Percentiles rank a stretch among this genome's conserved stretches.
phyloP scores from a whole-genome alignment of 64 coral and sea anemone species.

The Montipora foliosa region DNA sequence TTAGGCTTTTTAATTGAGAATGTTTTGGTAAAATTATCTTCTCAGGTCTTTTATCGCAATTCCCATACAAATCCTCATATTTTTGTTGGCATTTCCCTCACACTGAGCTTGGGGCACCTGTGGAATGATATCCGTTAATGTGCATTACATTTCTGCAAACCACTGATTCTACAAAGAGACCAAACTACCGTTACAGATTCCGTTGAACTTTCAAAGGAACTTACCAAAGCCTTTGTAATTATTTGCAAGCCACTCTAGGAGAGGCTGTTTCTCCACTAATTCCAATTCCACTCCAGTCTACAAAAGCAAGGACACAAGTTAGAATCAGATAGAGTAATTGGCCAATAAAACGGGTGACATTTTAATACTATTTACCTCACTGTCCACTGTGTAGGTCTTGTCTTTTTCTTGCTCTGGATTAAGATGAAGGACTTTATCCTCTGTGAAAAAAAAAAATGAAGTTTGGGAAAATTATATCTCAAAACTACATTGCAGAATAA shows the following conservation, averaged over 20 bases:
- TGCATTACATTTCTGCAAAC: too few species aligned
- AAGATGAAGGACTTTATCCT: slow-evolving; percentile 95
- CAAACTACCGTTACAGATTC: too few species aligned
- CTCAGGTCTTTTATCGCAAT: too few species aligned
- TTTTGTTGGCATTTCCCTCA: too few species aligned
- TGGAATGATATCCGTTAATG: too few species aligned
- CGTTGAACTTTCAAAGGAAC: neutral
- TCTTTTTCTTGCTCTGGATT: slow-evolving; percentile 98
- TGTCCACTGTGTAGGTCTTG: slow-evolving; percentile 97
- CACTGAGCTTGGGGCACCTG: too few species aligned
- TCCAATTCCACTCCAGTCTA: slow-evolving; percentile 97
- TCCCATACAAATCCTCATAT: too few species aligned
- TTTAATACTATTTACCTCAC: slow-evolving; percentile 58
- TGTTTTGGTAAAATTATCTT: too few species aligned
- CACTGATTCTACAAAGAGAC: too few species aligned
- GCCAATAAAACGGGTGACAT: neutral
- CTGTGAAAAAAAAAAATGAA: slow-evolving; percentile 13
- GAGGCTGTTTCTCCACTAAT: slow-evolving; percentile 87
- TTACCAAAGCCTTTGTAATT: slow-evolving; percentile 97
- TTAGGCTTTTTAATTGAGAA: too few species aligned
- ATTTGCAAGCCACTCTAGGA: slow-evolving; percentile 98
- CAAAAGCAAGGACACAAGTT: neutral
- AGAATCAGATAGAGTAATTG: neutral
- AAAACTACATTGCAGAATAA: neutral
- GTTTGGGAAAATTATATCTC: too few species aligned